phyloP scores from a whole-genome alignment of 2,888 invertebrate genomes.

The Clunio marinus region DNA sequence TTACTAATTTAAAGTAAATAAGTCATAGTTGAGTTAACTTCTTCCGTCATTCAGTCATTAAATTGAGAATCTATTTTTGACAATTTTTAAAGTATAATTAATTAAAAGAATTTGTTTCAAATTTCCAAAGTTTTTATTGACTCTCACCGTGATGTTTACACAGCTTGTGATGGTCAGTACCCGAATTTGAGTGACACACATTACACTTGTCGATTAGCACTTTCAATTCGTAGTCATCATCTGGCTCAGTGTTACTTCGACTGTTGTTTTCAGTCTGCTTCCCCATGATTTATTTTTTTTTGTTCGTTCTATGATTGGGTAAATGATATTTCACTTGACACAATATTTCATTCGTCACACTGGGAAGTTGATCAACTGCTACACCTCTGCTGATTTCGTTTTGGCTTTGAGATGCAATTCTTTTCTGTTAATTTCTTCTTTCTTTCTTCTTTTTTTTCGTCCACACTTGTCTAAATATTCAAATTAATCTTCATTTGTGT shows the following conservation, averaged over 20 bases:
- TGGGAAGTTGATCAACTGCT: too few species aligned
- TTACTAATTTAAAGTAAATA: conserved; percentile 37
- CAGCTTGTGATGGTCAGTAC: neutral
- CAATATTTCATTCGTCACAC: neutral
- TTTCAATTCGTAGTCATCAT: conserved; percentile 26
- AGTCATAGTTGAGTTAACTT: conserved; percentile 23
- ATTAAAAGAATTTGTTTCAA: neutral
- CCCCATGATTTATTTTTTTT: conserved; percentile 33
- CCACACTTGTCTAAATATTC: conserved; percentile 4
- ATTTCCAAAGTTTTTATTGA: neutral
- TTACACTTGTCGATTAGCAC: conserved; percentile 30
- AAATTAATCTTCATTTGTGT: conserved; percentile 2
- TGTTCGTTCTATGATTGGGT: neutral
- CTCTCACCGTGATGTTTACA: conserved; percentile 23
- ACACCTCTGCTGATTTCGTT: neutral
- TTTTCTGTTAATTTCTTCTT: neutral
- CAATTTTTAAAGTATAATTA: neutral
- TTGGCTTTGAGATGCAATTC: neutral
- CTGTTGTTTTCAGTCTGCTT: neutral
- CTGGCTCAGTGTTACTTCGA: neutral
- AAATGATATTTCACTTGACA: conserved; percentile 17
- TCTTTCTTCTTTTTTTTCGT: neutral
- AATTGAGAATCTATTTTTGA: neutral
- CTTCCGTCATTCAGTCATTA: neutral
- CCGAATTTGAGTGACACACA: conserved; percentile 26